Evolutionary conservation across 1,140 invertebrate genomes (phyloP).

Genomic region (Lasaia peninsularis): DNA sequence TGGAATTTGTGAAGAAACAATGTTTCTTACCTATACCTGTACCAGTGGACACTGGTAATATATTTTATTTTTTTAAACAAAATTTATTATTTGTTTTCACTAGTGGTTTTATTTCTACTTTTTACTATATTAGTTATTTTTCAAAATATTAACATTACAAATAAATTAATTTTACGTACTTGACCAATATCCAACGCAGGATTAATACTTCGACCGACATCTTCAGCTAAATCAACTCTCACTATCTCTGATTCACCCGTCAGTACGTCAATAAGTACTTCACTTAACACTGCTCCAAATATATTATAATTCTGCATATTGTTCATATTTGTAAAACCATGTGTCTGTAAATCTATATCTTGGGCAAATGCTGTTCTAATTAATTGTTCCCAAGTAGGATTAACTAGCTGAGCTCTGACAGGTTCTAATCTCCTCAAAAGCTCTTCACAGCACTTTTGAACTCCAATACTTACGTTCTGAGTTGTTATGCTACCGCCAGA

Average conservation of each 20-base stretch:
- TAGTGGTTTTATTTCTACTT: too few species aligned
- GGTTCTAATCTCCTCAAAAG: conserved; percentile 79
- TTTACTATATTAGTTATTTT: too few species aligned
- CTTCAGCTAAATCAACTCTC: conserved; percentile 85
- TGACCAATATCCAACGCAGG: conserved; percentile 90
- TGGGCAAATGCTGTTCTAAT: conserved; percentile 74
- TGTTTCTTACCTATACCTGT: too few species aligned
- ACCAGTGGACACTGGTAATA: too few species aligned
- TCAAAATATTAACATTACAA: too few species aligned
- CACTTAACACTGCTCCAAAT: conserved; percentile 79
- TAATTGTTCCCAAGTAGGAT: conserved; percentile 80
- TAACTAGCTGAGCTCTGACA: conserved; percentile 71
- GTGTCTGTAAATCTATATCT: conserved; percentile 80
- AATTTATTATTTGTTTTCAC: too few species aligned
- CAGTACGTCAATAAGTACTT: conserved; percentile 86
- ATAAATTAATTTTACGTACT: conserved; percentile 42
- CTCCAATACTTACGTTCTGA: conserved; percentile 34
- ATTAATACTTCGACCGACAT: conserved; percentile 84
- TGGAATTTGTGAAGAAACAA: too few species aligned
- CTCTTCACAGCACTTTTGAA: conserved; percentile 36
- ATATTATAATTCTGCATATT: conserved; percentile 77
- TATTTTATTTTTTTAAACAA: too few species aligned
- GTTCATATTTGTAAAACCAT: conserved; percentile 72
- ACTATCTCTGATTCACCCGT: conserved; percentile 83
- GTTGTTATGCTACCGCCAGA: conserved; percentile 80